These are phyloP conservation scores for Lipotes vexillifer DNA, from an alignment of 2,113 vertebrate genomes.

Conservation along the genomic window DNA sequence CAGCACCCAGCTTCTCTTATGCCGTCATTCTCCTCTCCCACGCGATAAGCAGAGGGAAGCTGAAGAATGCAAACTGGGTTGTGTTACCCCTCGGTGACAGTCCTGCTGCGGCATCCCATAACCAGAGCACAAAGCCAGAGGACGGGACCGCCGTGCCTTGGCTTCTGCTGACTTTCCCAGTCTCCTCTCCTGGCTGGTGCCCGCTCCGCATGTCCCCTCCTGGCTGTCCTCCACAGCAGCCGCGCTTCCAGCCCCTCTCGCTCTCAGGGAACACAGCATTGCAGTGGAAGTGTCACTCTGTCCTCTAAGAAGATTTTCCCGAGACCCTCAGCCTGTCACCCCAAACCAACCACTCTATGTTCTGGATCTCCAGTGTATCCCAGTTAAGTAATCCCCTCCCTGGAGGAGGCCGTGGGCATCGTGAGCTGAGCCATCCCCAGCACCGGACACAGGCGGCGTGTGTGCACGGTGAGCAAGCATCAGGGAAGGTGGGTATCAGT, in stretches of 20 bases:
- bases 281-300: not conserved
- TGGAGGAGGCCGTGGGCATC: not conserved
- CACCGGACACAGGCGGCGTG: accelerated
- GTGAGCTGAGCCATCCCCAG: not conserved
- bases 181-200: not conserved
- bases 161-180: not conserved
- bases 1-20: accelerated
- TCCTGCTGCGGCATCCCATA: not conserved
- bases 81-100: not conserved
- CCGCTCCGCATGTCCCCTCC: not conserved
- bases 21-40: accelerated
- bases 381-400: not conserved
- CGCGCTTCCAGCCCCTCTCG: not conserved
- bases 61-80: not conserved
- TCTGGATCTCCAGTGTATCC: not conserved
- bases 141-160: accelerated
- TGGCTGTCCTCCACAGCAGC: not conserved
- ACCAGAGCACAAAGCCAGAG: not conserved
- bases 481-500: not conserved
- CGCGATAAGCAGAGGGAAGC: not conserved
- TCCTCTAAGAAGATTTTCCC: not conserved
- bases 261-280: not conserved
- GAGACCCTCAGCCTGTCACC: not conserved
- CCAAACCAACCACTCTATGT: not conserved
- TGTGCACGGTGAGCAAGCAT: not conserved